Evolutionary conservation across 1,140 invertebrate genomes (phyloP), one percentile per base, ranked within the genome.

Genomic region (Anoplophora glabripennis): DNA sequence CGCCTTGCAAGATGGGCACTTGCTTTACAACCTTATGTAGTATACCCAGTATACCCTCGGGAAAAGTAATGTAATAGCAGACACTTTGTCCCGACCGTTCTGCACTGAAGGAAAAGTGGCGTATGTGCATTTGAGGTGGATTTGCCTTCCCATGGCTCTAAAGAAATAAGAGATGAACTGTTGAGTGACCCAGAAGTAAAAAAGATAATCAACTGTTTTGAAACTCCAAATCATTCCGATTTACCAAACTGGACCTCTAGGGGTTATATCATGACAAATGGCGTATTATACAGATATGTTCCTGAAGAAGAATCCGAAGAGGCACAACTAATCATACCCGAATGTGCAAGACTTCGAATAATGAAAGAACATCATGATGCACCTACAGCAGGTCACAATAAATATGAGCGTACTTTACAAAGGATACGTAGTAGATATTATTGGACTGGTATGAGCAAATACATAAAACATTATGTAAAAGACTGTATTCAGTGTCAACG

Each of bases 1-100:
- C 45, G 64, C 28, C 41, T 71, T 3, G 64, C 68, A 4, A 35
- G 69, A 28, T 72, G 72, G 71, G 63, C 65, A 10, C 45, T 69
- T 4, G 4, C 14, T 34, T 8, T 67, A 0, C 51, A 59, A 21
- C 33, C 14, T 14, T 62, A 55, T 17, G 51, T 63, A 11, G 14
- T 63, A 10, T 10, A 61, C 64, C 12, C 37, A 58, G 7, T 61
- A 65, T 47, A 33, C 35, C 14, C 59, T 53, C 5, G 53, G 58
- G 10, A 57, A 52, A 54, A 42, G 17, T 4, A 66, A 66, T 40
- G 36, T 40, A 12, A 7, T 61, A 10, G 49, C 58, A 11, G 47
- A 61, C 18, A 59, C 45, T 1, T 34, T 63, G 15, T 62, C 59
- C 8, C 12, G 63, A 47, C 33, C 37, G 38, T 38, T 38, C n/a